phyloP scores from a whole-genome alignment of 2,888 invertebrate genomes.

The Limenitis camilla region DNA sequence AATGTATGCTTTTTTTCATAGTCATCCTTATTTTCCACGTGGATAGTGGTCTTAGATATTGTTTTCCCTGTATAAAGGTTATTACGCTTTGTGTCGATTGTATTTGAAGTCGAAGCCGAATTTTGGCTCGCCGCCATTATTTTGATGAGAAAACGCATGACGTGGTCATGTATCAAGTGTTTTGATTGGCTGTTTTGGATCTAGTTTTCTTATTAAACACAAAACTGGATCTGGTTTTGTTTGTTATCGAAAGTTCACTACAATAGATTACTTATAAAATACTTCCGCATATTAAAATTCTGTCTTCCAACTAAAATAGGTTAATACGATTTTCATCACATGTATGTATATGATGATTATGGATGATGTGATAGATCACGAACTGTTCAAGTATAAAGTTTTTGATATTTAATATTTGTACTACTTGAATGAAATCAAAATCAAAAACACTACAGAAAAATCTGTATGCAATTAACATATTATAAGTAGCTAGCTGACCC shows the following conservation, averaged over 20 bases:
- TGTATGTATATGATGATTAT: too few species aligned
- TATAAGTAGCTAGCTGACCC: too few species aligned
- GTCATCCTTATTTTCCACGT: neutral
- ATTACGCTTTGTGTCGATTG: constrained; percentile 56
- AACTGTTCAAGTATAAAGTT: too few species aligned
- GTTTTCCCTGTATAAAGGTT: constrained; percentile 45
- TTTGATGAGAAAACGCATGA: constrained; percentile 59
- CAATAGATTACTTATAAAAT: neutral
- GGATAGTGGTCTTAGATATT: constrained; percentile 12
- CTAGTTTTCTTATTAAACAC: constrained; percentile 9
- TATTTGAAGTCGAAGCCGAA: constrained; percentile 41
- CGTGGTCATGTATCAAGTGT: constrained; percentile 55
- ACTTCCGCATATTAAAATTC: too few species aligned
- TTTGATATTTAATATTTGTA: too few species aligned
- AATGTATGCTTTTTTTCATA: neutral
- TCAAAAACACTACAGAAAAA: too few species aligned
- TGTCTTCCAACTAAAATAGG: too few species aligned
- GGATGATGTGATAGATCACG: too few species aligned
- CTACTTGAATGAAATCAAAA: too few species aligned
- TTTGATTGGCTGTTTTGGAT: constrained; percentile 34
- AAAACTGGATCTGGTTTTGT: neutral
- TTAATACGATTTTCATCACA: too few species aligned
- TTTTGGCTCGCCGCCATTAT: constrained; percentile 68
- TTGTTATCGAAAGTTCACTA: neutral
- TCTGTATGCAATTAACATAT: too few species aligned